Evolutionary conservation across 2,888 invertebrate species (phyloP).

Genomic region (Drosophila phalerata): DNA sequence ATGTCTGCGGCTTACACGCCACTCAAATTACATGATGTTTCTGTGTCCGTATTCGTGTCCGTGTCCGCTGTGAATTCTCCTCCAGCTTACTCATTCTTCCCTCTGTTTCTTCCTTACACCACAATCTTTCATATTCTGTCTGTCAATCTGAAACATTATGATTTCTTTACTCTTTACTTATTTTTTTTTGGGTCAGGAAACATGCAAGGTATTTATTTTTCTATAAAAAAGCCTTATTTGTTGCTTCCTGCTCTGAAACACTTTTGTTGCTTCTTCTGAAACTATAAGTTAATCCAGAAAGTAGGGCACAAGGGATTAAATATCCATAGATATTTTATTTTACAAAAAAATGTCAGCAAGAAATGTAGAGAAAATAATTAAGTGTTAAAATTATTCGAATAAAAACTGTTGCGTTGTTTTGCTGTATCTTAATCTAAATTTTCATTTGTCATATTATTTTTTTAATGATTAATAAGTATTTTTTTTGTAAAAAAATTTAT

Average conservation of each 20-base stretch:
- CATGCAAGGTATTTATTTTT: background rate
- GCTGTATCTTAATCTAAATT: too few species aligned
- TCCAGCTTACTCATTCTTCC: slow-evolving; percentile 21
- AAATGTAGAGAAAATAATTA: too few species aligned
- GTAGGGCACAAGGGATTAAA: background rate
- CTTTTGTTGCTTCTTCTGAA: too few species aligned
- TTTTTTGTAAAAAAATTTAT: too few species aligned
- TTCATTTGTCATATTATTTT: too few species aligned
- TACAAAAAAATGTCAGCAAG: too few species aligned
- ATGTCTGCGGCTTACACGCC: slow-evolving; percentile 75
- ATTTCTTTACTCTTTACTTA: background rate
- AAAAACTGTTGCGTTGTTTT: too few species aligned
- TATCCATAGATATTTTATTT: background rate
- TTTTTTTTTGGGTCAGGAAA: background rate
- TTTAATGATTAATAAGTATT: too few species aligned
- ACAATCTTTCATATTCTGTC: background rate
- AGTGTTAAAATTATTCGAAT: too few species aligned
- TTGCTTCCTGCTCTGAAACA: background rate
- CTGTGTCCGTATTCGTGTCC: background rate
- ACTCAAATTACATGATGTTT: slow-evolving; percentile 68
- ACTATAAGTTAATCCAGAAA: background rate
- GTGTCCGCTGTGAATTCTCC: slow-evolving; percentile 26
- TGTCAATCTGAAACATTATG: slow-evolving; percentile 1
- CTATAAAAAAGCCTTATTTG: background rate
- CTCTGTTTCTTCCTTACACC: background rate